phyloP scores from a whole-genome alignment of 2,888 invertebrate genomes.

The Drosophila ustulata region DNA sequence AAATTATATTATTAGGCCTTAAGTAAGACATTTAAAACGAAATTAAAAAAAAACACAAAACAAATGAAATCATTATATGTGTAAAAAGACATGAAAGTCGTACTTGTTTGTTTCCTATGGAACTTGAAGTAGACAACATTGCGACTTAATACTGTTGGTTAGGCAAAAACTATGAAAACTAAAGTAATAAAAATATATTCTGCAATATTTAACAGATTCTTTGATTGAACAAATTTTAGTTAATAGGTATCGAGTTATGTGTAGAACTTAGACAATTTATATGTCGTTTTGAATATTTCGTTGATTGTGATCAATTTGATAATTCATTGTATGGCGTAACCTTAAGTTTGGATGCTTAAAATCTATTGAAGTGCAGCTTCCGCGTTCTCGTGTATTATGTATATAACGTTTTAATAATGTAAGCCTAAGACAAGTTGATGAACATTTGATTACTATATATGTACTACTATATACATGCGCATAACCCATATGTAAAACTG shows the following conservation, averaged over 20 bases:
- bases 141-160: constrained; percentile 44
- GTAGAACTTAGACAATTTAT: constrained; percentile 64
- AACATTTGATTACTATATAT: constrained; percentile 35
- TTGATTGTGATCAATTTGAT: constrained; percentile 57
- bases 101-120: constrained; percentile 41
- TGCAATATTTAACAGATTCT: constrained; percentile 53
- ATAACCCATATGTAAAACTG: constrained; percentile 49
- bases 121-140: constrained; percentile 28
- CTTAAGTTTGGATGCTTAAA: constrained; percentile 56
- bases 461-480: constrained; percentile 19
- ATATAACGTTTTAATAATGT: constrained; percentile 69
- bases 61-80: constrained; percentile 30
- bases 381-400: constrained; percentile 66
- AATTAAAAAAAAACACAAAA: constrained; percentile 18
- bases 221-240: constrained; percentile 41
- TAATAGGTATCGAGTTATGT: constrained; percentile 44
- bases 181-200: constrained; percentile 38
- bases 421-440: constrained; percentile 47
- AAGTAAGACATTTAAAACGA: constrained; percentile 33
- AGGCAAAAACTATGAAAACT: constrained; percentile 46
- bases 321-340: constrained; percentile 45
- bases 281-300: constrained; percentile 52
- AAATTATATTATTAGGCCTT: constrained; percentile 40
- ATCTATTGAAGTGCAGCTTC: constrained; percentile 43
- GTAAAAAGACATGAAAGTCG: constrained; percentile 35